phyloP scores from a whole-genome alignment of 2,113 vertebrate genomes.

The Actenoides hombroni region DNA sequence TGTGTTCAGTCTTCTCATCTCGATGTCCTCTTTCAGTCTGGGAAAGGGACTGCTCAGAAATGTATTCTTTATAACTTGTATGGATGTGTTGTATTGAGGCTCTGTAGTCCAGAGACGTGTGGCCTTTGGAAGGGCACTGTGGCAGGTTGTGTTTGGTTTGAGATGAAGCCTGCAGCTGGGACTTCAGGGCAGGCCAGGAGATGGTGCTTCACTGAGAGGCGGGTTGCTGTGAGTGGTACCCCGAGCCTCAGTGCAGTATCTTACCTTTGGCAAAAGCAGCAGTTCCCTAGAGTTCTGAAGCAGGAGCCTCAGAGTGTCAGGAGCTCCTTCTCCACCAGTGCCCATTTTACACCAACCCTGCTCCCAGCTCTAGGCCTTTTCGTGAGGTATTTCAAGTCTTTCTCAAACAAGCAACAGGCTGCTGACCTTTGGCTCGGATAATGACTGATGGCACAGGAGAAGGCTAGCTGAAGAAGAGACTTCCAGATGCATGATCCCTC shows the following conservation, averaged over 20 bases:
- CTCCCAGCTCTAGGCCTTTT: not conserved
- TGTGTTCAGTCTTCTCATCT: not conserved
- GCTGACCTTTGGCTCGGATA: not conserved
- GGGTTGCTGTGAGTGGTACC: not conserved
- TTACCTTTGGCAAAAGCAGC: not conserved
- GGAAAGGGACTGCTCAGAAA: not conserved
- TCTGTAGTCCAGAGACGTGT: fast-evolving
- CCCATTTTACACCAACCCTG: not conserved
- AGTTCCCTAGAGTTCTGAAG: not conserved
- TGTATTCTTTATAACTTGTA: fast-evolving
- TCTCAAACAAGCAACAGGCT: not conserved
- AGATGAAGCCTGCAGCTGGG: not conserved
- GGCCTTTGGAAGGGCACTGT: not conserved
- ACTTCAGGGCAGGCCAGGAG: not conserved
- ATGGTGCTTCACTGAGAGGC: fast-evolving
- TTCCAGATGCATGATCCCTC: not conserved
- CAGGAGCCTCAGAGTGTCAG: fast-evolving
- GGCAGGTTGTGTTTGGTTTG: not conserved
- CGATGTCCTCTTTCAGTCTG: not conserved
- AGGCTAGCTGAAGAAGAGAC: not conserved
- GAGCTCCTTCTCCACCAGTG: not conserved
- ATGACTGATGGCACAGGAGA: not conserved
- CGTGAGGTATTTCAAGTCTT: not conserved
- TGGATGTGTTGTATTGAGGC: not conserved
- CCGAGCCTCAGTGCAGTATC: not conserved